phyloP scores from a whole-genome alignment of 1,140 invertebrate species.

The Philotrypesis tridentata region DNA sequence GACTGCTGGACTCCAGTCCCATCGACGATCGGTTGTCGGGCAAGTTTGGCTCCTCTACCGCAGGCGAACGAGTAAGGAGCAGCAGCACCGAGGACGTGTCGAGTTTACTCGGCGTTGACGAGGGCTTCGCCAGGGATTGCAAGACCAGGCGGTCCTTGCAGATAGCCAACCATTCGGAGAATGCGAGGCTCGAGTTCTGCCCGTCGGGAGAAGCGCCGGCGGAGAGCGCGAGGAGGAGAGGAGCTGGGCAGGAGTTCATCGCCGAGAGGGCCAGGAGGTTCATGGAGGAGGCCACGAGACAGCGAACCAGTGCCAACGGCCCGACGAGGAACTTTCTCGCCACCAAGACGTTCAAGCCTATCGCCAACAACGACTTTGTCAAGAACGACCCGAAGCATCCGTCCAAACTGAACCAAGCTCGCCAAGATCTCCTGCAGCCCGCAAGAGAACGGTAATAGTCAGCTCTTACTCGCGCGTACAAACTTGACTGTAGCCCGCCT shows the following conservation, averaged over 20 bases:
- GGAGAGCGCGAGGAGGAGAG: not conserved
- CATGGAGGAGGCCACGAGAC: constrained; percentile 29
- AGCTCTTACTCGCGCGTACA: too few relatives aligned
- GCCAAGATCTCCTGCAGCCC: constrained; percentile 28
- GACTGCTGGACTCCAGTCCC: not conserved
- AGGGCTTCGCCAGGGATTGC: constrained; percentile 53
- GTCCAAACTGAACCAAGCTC: constrained; percentile 31
- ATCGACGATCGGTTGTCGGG: not conserved
- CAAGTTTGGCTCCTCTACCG: not conserved
- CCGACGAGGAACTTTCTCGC: not conserved
- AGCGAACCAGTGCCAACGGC: not conserved
- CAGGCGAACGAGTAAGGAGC: constrained; percentile 54
- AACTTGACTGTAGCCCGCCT: too few relatives aligned
- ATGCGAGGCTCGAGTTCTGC: not conserved
- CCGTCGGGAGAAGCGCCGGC: not conserved
- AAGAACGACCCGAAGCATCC: constrained; percentile 43
- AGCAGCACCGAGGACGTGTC: constrained; percentile 72
- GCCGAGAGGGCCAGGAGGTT: constrained; percentile 24
- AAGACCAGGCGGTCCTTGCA: constrained; percentile 78
- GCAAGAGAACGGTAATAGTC: constrained; percentile 9
- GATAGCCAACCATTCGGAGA: constrained; percentile 71
- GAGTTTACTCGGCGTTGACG: constrained; percentile 46
- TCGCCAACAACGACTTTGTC: constrained; percentile 47
- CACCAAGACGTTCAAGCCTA: constrained; percentile 3
- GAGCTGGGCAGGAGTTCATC: constrained; percentile 12